A percentile compares a stretch with the other conserved stretches of the same genome.
Conservation (phyloP, 2,797 vertebrate species). For the Sparidentex hasta region DNA sequence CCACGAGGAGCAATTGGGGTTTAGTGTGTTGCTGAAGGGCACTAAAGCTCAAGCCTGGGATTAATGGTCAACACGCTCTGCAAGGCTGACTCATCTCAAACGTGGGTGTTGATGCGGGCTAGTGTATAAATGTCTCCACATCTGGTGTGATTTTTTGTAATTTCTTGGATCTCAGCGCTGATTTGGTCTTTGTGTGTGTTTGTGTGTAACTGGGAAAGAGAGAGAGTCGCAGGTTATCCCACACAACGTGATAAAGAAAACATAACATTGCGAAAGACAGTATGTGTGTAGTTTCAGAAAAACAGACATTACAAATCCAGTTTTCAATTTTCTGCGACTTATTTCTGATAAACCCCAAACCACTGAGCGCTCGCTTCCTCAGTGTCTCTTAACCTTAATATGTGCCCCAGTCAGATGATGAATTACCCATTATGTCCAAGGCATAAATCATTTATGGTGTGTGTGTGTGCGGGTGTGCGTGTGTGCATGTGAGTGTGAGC, state of each 20-base stretch:
- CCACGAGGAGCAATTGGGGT: neutral
- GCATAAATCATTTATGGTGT: conserved; percentile 48
- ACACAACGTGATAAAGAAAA: neutral
- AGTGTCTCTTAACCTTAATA: conserved; percentile 34
- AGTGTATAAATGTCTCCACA: neutral
- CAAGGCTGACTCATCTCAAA: neutral
- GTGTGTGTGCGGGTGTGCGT: conserved; percentile 26
- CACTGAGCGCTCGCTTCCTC: neutral
- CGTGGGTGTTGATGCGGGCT: neutral
- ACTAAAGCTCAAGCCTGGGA: neutral
- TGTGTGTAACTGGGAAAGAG: neutral
- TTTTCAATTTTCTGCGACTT: conserved; percentile 26
- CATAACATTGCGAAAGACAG: neutral
- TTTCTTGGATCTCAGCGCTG: neutral
- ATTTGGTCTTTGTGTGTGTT: neutral
- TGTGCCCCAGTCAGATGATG: conserved; percentile 46
- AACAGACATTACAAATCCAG: conserved; percentile 45
- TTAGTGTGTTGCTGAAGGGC: neutral
- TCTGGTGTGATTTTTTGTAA: neutral
- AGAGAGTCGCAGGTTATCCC: neutral
- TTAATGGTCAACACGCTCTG: neutral
- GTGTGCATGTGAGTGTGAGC: conserved; percentile 18
- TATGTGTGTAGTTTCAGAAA: conserved; percentile 14
- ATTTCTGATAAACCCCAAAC: conserved; percentile 24
- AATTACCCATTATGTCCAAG: conserved; percentile 41